phyloP scores from a whole-genome alignment of 1,140 invertebrate genomes.

The Drosophila prosaltans region DNA sequence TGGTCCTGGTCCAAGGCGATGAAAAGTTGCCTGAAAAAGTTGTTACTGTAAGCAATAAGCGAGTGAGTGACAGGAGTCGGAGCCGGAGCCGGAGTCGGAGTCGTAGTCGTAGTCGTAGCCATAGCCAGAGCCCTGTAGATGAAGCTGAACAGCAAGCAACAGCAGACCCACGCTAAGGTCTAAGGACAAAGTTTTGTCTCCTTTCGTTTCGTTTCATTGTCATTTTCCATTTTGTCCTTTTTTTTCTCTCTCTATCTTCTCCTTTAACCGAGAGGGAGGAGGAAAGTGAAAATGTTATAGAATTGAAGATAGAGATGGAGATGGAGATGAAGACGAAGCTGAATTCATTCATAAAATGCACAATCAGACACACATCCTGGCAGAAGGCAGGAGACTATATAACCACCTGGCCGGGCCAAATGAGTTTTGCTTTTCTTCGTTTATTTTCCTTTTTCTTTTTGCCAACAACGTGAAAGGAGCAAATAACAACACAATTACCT shows the following conservation, averaged over 20 bases:
- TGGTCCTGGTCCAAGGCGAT: conserved; percentile 7
- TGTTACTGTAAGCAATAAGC: conserved; percentile 66
- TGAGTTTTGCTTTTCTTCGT: conserved; percentile 52
- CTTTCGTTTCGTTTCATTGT: conserved; percentile 50
- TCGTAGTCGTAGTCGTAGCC: not conserved
- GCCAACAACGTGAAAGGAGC: conserved; percentile 3
- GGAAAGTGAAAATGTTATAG: not conserved
- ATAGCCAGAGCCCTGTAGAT: not conserved
- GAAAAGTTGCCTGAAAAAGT: conserved; percentile 50
- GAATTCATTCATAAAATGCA: conserved; percentile 75
- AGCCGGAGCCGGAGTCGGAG: conserved; percentile 19
- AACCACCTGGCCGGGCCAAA: conserved; percentile 41
- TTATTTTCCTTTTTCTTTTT: not conserved
- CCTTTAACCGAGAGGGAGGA: conserved; percentile 30
- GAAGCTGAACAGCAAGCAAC: conserved; percentile 13
- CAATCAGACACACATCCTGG: conserved; percentile 43
- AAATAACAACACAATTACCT: conserved; percentile 76
- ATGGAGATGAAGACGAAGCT: conserved; percentile 35
- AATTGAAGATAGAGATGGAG: conserved; percentile 31
- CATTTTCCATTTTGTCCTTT: conserved; percentile 43
- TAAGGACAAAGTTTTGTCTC: conserved; percentile 68
- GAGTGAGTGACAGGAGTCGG: conserved; percentile 41
- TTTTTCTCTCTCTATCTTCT: conserved; percentile 34
- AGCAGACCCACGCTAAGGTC: conserved; percentile 16
- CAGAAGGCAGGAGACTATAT: conserved; percentile 15